A percentile compares a stretch with the other conserved stretches of the same genome.
Conservation (phyloP, 2,888 invertebrate species). For the Sminthurinus aureus region DNA sequence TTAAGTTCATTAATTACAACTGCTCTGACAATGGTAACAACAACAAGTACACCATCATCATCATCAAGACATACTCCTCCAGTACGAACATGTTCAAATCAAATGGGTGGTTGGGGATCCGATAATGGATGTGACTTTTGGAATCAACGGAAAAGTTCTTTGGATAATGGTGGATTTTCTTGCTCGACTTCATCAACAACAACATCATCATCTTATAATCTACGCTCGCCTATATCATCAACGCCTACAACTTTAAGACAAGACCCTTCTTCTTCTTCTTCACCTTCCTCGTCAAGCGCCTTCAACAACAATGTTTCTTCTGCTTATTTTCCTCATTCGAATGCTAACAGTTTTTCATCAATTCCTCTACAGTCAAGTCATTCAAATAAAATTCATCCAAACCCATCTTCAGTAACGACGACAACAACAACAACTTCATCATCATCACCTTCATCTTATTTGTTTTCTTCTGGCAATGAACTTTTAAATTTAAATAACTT, state of each 20-base stretch:
- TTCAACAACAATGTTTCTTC: constrained; percentile 18
- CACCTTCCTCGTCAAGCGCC: constrained; percentile 10
- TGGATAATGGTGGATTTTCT: constrained; percentile 29
- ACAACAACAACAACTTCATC: constrained; percentile 8
- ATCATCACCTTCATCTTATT: constrained; percentile 9
- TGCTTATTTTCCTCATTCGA: constrained; percentile 35
- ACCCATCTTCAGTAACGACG: constrained; percentile 16
- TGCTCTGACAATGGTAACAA: constrained; percentile 38
- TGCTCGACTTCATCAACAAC: constrained; percentile 16
- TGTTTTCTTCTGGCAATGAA: constrained; percentile 28
- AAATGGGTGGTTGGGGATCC: constrained; percentile 44
- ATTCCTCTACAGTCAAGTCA: constrained; percentile 7
- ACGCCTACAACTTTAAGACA: constrained; percentile 8
- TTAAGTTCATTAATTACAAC: constrained; percentile 33
- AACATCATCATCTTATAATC: constrained; percentile 27
- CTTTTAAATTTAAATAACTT: constrained; percentile 41
- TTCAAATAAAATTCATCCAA: constrained; percentile 21
- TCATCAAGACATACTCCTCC: constrained; percentile 51
- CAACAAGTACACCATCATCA: constrained; percentile 13
- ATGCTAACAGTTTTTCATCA: constrained; percentile 19
- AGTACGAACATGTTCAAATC: constrained; percentile 23
- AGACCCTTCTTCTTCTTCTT: background rate
- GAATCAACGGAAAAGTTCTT: constrained; percentile 38
- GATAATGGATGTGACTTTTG: constrained; percentile 59
- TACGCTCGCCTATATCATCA: constrained; percentile 22